Evolutionary conservation across 2,888 invertebrate species (phyloP), one percentile per base, ranked within the genome.

Genomic region (Anodontia alba): DNA sequence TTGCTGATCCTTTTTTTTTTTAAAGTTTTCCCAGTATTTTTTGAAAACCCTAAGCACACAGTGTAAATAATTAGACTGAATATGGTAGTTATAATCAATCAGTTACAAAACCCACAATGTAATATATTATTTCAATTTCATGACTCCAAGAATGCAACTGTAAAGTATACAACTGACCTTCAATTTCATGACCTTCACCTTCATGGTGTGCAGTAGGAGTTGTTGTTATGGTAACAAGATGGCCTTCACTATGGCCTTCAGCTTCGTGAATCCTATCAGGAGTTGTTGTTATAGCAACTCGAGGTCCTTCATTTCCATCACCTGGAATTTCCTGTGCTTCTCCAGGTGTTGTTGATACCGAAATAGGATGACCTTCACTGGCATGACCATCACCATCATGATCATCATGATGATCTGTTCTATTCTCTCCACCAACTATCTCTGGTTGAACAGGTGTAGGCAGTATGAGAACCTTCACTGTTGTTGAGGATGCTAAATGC

Each of bases 401-500:
- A 49, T 51, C 36, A 29, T 46, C 23, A 12, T 43, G 29, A 46
- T 42, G 33, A 15, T 20, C 43, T 8, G 57, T 66, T 33, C 15
- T 36, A 15, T 33, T 46, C 26, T 31, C 29, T 67, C 38, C 8
- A 15, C 26, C 33, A 38, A 20, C 46, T 17, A 46, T 29, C 49
- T 43, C 46, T 54, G 42, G 62, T 49, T 76, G 33, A 17, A 62
- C n/a, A 1, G 80, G 78, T 36, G 83, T 78, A 31, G 83, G 75
- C 26, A 80, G n/a, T 29, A 73, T 80, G 0, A 42, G 23, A 12
- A 75, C 38, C 36, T 72, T 75, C 12, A 54, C 75, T 23, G 78
- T 38, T 20, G 42, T 76, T 7, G 57, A 0, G 17, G 43, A 36
- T 38, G 62, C 69, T 69, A 62, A 57, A 36, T 26, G 67, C 15